A percentile compares a stretch with the other conserved stretches of the same genome.
These are phyloP conservation scores for Apteryx mantelli DNA, from an alignment of 2,113 vertebrate species.

Conservation along the genomic window DNA sequence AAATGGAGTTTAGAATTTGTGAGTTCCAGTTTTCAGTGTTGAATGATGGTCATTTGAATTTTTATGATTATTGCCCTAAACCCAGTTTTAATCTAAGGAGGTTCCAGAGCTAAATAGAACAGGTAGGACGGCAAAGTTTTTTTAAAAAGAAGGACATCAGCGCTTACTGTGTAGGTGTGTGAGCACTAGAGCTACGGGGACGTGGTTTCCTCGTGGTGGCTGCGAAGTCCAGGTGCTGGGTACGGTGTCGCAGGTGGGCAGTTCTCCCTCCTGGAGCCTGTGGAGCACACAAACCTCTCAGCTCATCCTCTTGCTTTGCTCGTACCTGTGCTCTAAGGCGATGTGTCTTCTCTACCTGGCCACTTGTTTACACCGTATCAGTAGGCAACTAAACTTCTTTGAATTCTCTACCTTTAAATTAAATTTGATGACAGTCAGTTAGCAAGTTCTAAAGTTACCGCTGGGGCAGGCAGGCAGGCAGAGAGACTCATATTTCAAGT, in stretches of 20 bases:
- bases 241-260: too few species aligned
- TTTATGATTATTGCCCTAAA: conserved; percentile 31
- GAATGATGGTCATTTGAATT: conserved; percentile 19
- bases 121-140: neutral
- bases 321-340: neutral
- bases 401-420: neutral
- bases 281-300: neutral
- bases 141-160: neutral
- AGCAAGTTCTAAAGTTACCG: neutral
- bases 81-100: neutral
- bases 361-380: neutral
- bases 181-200: neutral
- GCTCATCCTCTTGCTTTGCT: neutral
- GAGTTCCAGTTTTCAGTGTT: neutral
- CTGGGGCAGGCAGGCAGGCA: neutral
- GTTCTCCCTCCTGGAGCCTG: neutral
- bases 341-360: neutral
- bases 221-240: neutral
- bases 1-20: neutral
- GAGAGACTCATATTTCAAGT: too few species aligned
- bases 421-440: neutral
- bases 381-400: neutral
- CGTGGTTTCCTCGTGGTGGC: neutral
- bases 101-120: neutral
- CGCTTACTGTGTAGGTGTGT: neutral